Evolutionary conservation across 2,113 vertebrate genomes (phyloP).

Genomic region (Oreochromis niloticus): DNA sequence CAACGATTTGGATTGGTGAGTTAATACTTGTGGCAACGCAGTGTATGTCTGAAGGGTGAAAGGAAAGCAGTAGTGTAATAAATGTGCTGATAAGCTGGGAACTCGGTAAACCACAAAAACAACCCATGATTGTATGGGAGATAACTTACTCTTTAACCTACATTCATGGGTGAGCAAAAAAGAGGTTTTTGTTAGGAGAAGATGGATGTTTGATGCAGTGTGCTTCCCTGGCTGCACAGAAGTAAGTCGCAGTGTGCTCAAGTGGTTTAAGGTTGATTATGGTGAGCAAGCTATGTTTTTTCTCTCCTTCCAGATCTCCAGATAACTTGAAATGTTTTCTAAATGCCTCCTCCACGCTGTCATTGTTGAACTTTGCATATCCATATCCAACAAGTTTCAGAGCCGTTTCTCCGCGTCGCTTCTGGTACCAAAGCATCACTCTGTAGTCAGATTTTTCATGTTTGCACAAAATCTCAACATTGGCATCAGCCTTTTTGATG

Average conservation of each 20-base stretch:
- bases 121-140: background rate
- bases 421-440: conserved; percentile 54
- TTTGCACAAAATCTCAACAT: conserved; percentile 14
- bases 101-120: background rate
- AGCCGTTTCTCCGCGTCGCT: background rate
- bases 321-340: background rate
- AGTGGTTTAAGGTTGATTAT: background rate
- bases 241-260: conserved; percentile 27
- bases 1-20: background rate
- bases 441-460: background rate
- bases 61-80: background rate
- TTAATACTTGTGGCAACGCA: background rate
- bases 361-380: background rate
- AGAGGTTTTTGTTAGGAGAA: conserved; percentile 28
- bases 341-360: background rate
- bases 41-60: background rate
- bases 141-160: background rate
- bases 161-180: background rate
- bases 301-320: background rate
- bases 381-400: conserved; percentile 3
- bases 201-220: conserved; percentile 7
- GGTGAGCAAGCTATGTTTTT: background rate
- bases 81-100: background rate
- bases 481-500: fast-evolving
- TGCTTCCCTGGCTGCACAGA: conserved; percentile 44